Evolutionary conservation across 2,113 vertebrate genomes (phyloP).

Genomic region (Corynorhinus townsendii): DNA sequence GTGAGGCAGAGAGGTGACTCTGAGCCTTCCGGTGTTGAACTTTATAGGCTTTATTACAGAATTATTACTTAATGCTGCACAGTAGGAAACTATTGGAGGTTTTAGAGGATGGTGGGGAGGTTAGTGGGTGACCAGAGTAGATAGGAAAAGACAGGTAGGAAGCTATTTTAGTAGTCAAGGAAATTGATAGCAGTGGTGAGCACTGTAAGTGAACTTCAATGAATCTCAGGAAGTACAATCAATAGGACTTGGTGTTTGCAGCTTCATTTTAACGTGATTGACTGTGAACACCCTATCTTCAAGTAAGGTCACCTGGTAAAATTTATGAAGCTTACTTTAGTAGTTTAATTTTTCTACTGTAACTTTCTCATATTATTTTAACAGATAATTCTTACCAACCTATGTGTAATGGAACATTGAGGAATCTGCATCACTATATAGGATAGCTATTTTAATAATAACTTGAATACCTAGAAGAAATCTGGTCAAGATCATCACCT

Average conservation of each 20-base stretch:
- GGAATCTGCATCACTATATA: not conserved
- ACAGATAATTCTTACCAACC: conserved; percentile 26
- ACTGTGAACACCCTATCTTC: not conserved
- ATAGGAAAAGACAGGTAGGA: not conserved
- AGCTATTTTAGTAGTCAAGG: not conserved
- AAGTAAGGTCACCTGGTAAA: conserved; percentile 22
- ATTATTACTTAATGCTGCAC: not conserved
- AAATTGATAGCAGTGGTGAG: not conserved
- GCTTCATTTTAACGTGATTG: not conserved
- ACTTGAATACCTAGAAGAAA: not conserved
- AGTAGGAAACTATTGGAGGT: not conserved
- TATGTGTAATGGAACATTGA: not conserved
- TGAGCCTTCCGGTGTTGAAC: not conserved
- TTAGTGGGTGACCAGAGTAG: not conserved
- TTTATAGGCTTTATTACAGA: not conserved
- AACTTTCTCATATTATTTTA: conserved; percentile 19
- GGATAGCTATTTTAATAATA: not conserved
- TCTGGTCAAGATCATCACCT: not conserved
- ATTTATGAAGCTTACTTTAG: conserved; percentile 63
- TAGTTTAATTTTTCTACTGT: conserved; percentile 36
- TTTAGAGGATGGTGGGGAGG: not conserved
- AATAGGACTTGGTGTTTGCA: not conserved
- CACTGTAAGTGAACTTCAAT: not conserved
- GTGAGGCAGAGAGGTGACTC: not conserved
- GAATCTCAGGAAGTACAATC: not conserved